Evolutionary conservation across 2,797 vertebrate species (phyloP), one percentile per base, ranked within the genome.

Genomic region (Neosilurus hyrtlii): DNA sequence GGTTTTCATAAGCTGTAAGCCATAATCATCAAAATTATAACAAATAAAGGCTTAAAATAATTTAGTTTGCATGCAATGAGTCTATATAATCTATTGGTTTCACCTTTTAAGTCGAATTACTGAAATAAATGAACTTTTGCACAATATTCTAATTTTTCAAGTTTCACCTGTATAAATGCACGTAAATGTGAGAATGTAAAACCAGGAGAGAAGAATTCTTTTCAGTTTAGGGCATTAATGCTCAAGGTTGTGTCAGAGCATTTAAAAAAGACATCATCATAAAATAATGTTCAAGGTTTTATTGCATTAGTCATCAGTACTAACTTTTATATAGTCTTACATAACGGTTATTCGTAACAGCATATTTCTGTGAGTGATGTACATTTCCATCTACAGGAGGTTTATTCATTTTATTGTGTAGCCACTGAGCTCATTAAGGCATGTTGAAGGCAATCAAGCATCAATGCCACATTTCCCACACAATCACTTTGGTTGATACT

Each of bases 261-360:
- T 88, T 90, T 90, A 71, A 66, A 91, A 90, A 92, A 90, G 89
- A 91, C 82, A 88, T 79, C 84, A 81, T 84, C 87, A 90, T 89
- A 90, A 88, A 93, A 92, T 93, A 89, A 86, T 89, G 89, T 89
- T 89, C 88, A 87, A 87, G 79, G 86, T 85, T 83, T 90, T 87
- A 90, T 92, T 90, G 80, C 86, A 86, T 89, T 90, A 88, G 91
- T 91, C 90, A 90, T 89, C 83, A 89, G 87, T 89, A 88, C 80
- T 86, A 80, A 82, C 81, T 88, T 88, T 85, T 86, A 86, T 86
- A 83, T 82, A 88, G 87, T 83, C 88, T 91, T 90, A 87, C 84
- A 88, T 90, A 88, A 92, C 89, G 84, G 86, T 84, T 83, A 91
- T 93, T 89, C 90, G 89, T 88, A 88, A 86, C 82, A 86, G 86